phyloP scores from a whole-genome alignment of 2,888 invertebrate genomes.

The Timandra comae region DNA sequence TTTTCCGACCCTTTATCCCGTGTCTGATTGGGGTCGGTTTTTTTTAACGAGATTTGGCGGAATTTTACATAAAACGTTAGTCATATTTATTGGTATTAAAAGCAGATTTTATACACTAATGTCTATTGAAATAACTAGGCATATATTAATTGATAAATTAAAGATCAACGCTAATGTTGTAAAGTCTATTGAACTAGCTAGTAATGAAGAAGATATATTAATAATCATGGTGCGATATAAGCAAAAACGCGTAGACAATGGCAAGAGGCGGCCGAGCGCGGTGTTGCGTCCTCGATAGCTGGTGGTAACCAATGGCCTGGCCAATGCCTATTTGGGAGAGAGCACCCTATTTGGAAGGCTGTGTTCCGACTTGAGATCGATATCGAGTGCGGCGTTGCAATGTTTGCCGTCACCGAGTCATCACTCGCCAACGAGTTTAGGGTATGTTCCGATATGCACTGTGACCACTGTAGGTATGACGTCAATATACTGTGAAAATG shows the following conservation, averaged over 20 bases:
- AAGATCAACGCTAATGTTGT: neutral
- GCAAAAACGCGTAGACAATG: constrained; percentile 62
- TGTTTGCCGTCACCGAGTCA: constrained; percentile 46
- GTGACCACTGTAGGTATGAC: no score
- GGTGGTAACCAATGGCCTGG: constrained; percentile 35
- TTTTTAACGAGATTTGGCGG: no score
- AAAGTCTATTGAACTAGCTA: neutral
- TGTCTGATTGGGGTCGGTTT: no score
- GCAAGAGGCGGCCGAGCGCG: constrained; percentile 47
- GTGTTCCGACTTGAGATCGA: constrained; percentile 64
- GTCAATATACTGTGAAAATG: no score
- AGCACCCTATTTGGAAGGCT: constrained; percentile 71
- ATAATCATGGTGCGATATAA: constrained; percentile 13
- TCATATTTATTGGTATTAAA: neutral
- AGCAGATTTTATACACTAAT: constrained; percentile 23
- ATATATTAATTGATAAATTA: constrained; percentile 10
- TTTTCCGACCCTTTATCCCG: no score
- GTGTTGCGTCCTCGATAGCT: constrained; percentile 58
- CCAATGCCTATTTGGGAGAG: constrained; percentile 68
- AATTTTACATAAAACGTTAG: no score
- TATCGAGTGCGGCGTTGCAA: constrained; percentile 46
- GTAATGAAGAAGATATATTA: no score
- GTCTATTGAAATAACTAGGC: no score
- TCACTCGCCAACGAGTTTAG: constrained; percentile 50
- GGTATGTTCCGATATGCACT: no score